Conservation (phyloP, 2,113 vertebrate species). For the Thamnophis sirtalis region DNA sequence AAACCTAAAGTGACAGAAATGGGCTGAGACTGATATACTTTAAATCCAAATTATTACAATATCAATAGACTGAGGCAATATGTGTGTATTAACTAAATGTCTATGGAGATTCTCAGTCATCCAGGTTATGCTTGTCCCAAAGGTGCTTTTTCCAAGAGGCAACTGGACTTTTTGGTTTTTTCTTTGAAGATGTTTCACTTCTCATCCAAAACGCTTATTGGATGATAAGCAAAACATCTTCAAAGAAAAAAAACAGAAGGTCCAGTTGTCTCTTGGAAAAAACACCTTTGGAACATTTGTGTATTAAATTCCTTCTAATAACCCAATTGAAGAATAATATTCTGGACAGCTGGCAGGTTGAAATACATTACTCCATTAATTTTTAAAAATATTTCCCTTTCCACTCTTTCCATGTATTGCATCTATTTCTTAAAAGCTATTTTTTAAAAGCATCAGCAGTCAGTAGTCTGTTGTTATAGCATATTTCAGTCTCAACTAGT, state of each 20-base stretch:
- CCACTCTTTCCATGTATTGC: not conserved
- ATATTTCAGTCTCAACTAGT: not conserved
- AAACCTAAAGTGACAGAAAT: fast-evolving
- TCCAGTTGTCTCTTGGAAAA: too few species aligned
- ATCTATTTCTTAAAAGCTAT: not conserved
- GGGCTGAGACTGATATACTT: not conserved
- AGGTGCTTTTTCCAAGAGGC: too few species aligned
- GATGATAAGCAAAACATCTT: too few species aligned
- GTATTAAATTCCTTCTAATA: not conserved
- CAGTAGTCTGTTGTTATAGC: not conserved
- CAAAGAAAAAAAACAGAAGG: too few species aligned
- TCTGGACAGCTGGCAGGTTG: not conserved
- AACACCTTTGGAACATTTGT: too few species aligned
- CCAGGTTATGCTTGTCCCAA: too few species aligned
- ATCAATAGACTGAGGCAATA: fast-evolving
- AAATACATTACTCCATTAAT: not conserved
- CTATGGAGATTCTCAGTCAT: too few species aligned
- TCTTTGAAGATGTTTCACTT: too few species aligned
- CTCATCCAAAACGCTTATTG: too few species aligned
- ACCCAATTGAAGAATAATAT: not conserved
- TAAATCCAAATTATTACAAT: fast-evolving
- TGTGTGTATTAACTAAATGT: not conserved
- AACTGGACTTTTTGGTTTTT: too few species aligned
- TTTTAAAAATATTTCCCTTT: not conserved
- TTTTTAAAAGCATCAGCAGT: not conserved